Conservation (phyloP, 2,888 invertebrate species). For the Lumbricus terrestris region DNA sequence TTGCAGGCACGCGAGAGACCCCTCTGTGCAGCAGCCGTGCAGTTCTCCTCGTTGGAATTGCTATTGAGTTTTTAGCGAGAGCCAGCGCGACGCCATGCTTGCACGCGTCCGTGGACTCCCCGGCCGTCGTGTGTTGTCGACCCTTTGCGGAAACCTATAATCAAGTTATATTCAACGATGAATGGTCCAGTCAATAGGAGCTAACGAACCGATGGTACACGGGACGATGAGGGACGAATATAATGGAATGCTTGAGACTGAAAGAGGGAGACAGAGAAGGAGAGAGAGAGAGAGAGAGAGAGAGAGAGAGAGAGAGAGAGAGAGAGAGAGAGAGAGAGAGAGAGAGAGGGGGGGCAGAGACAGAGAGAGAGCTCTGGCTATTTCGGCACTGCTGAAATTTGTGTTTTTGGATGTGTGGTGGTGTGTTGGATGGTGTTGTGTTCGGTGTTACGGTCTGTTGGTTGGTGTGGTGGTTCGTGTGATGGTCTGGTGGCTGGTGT, state of each 20-base stretch:
- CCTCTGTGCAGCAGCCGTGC: too few species aligned
- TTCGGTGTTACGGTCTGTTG: too few species aligned
- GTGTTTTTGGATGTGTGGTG: background rate
- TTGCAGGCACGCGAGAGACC: too few species aligned
- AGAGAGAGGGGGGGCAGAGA: too few species aligned
- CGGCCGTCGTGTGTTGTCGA: background rate
- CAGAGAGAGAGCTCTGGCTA: too few species aligned
- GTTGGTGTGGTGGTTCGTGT: too few species aligned
- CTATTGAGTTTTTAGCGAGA: background rate
- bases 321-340: too few species aligned
- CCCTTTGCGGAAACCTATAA: background rate
- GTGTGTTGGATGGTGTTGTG: too few species aligned
- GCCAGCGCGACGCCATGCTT: background rate
- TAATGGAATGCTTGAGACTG: background rate
- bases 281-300: too few species aligned
- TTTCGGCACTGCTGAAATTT: background rate
- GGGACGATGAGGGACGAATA: background rate
- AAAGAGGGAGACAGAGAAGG: too few species aligned
- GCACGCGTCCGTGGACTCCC: background rate
- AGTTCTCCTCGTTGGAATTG: background rate
- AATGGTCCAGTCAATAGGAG: background rate
- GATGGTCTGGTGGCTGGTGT: background rate
- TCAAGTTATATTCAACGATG: background rate
- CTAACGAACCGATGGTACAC: background rate
- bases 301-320: too few species aligned